Conservation (phyloP, 2,113 vertebrate species). For the Clinocottus analis region DNA sequence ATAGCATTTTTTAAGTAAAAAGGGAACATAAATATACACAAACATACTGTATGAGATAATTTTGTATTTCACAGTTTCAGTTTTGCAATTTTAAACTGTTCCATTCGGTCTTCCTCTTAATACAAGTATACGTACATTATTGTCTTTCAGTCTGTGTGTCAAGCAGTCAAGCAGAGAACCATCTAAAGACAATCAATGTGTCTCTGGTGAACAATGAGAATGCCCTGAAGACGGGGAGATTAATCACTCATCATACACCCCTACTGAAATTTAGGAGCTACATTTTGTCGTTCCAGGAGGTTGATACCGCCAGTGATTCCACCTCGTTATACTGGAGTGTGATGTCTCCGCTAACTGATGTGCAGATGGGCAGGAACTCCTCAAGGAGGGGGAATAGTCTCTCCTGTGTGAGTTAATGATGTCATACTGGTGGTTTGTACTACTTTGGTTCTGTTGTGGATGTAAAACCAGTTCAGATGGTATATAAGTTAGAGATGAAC, state of each 20-base stretch:
- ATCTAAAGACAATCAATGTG: slow-evolving; percentile 61
- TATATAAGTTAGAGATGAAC: background rate
- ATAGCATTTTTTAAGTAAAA: slow-evolving; percentile 19
- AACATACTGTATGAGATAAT: slow-evolving; percentile 5
- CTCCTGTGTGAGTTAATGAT: slow-evolving; percentile 66
- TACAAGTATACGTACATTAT: background rate
- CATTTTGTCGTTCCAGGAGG: slow-evolving; percentile 74
- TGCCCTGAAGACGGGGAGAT: slow-evolving; percentile 55
- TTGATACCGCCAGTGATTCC: slow-evolving; percentile 73
- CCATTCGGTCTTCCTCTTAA: background rate
- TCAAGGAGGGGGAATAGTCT: slow-evolving; percentile 74
- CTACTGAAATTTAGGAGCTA: slow-evolving; percentile 81
- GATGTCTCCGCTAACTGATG: slow-evolving; percentile 73
- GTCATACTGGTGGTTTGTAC: slow-evolving; percentile 54
- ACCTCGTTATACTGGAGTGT: slow-evolving; percentile 72
- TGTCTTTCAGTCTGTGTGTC: slow-evolving; percentile 53
- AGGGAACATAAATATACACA: slow-evolving; percentile 12
- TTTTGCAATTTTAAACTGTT: slow-evolving; percentile 13
- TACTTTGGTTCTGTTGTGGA: slow-evolving; percentile 1
- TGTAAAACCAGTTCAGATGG: slow-evolving; percentile 7
- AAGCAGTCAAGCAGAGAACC: slow-evolving; percentile 48
- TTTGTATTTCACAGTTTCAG: background rate
- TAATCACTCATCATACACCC: slow-evolving; percentile 74
- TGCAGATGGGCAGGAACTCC: slow-evolving; percentile 62
- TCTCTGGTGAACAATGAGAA: slow-evolving; percentile 72